phyloP scores from a whole-genome alignment of 2,113 vertebrate genomes.

The Centropristis striata region DNA sequence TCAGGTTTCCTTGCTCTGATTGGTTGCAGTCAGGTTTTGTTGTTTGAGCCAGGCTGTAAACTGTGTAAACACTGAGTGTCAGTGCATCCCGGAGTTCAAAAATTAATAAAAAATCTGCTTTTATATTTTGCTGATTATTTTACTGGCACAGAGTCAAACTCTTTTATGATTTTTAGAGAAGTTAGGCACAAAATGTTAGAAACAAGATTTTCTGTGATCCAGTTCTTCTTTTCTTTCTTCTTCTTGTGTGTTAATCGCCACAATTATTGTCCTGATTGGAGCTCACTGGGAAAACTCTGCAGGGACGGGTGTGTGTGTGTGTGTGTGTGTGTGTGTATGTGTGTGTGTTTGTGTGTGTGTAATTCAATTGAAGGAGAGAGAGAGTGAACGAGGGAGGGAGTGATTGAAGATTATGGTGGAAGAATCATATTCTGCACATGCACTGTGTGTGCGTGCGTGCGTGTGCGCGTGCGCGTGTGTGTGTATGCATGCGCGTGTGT shows the following conservation, averaged over 20 bases:
- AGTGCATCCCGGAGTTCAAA: too few species aligned
- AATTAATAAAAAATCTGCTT: too few species aligned
- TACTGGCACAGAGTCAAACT: too few species aligned
- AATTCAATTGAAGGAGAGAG: conserved; percentile 66
- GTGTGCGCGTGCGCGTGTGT: conserved; percentile 19
- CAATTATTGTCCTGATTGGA: conserved; percentile 69
- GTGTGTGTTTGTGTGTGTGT: conserved; percentile 32
- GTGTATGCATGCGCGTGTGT: conserved; percentile 11
- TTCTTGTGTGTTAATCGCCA: conserved; percentile 46
- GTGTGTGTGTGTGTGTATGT: conserved; percentile 23
- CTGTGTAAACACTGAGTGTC: too few species aligned
- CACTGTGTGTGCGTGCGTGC: conserved; percentile 16
- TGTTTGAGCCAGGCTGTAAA: too few species aligned
- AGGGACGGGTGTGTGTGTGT: conserved; percentile 35
- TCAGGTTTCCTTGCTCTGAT: too few species aligned
- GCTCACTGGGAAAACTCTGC: conserved; percentile 61
- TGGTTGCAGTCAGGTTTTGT: too few species aligned
- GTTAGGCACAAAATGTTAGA: too few species aligned
- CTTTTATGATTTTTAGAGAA: too few species aligned
- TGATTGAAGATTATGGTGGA: conserved; percentile 69
- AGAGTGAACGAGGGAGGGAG: conserved; percentile 21
- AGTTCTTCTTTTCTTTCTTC: not conserved
- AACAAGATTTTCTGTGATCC: too few species aligned
- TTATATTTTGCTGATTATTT: too few species aligned
- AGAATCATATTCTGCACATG: conserved; percentile 63